Base-by-base conservation (phyloP, 2,113 vertebrate genomes). In the Syngnathus scovelli region DNA sequence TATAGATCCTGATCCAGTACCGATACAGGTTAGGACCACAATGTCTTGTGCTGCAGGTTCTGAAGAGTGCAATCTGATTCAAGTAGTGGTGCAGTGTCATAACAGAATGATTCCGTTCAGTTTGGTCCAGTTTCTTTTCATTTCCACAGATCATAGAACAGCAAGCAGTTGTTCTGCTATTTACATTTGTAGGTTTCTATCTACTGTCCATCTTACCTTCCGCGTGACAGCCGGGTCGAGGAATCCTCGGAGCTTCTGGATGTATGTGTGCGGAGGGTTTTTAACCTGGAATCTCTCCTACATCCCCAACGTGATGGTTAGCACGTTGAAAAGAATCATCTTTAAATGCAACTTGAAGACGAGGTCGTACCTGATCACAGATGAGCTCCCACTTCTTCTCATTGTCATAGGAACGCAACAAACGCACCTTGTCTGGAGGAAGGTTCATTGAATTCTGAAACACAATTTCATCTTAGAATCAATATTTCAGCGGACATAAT, bases 281-380 rank as follows among this genome's bases (percentile, higher is more conserved):
- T 98, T 98, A 85, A 96, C 96, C 88, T 98, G 95, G 77, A 98
- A 98, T 5, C 95, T 84, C 79, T 98, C 96, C 96, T 98, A 68
- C 56, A 72, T 70, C 60, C 61, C 36, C 74, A 38, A 75, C 43
- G 70, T 36, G 7, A 64, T 52, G 21, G 19, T 21, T 52, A 1
- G 21, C 11, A 11, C 1, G 7, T 6, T 4, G 49, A n/a, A 11
- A 43, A 43, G 41, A 43, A 43, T 10, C 11, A 11, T 43, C 41
- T 43, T 43, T 4, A 19, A 51, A 51, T 16, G 12, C 48, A 19
- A 19, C 48, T 7, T 19, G 6, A 51, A 7, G 61, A 21, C 12
- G 7, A 41, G 6, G 19, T 54, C 86, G 65, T 80, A 96, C 95
- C 95, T 98, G 96, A 82, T 97, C 96, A 64, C 95, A 98, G 82